Evolutionary conservation across 2,797 vertebrate genomes (phyloP).

Genomic region (Chloroceryle amazona): DNA sequence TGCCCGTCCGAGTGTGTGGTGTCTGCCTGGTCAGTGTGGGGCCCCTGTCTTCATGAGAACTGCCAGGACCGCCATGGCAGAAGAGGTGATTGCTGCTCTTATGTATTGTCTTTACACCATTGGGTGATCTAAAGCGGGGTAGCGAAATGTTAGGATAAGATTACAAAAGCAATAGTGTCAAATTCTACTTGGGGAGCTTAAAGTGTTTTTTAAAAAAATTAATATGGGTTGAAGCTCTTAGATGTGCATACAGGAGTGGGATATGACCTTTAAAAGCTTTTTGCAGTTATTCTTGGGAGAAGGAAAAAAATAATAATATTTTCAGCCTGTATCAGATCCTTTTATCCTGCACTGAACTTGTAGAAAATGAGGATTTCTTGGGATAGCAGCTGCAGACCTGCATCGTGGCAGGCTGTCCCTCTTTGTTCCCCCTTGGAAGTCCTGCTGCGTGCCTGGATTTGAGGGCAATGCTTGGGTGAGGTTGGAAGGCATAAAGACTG

Average conservation of each 20-base stretch:
- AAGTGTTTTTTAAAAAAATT: background rate
- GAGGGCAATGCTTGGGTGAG: background rate
- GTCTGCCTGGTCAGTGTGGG: slow-evolving; percentile 91
- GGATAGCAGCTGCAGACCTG: background rate
- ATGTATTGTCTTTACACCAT: background rate
- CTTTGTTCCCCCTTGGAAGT: accelerated
- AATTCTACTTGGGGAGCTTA: background rate
- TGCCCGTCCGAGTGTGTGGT: slow-evolving; percentile 88
- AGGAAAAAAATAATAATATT: background rate
- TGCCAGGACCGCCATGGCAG: slow-evolving; percentile 88
- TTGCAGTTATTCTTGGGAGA: background rate
- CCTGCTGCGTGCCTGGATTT: background rate
- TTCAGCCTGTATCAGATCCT: background rate
- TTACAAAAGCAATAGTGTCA: background rate
- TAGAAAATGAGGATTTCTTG: background rate
- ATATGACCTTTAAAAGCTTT: slow-evolving; percentile 15
- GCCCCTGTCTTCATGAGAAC: slow-evolving; percentile 88
- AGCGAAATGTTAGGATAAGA: accelerated
- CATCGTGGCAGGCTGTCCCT: background rate
- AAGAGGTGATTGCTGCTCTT: slow-evolving; percentile 85
- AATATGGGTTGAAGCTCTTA: background rate
- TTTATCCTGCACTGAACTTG: background rate
- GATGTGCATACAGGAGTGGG: background rate
- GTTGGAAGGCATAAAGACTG: background rate
- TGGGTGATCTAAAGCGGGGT: background rate